A percentile compares a stretch with the other conserved stretches of the same genome.
Conservation (phyloP, 2,888 invertebrate genomes). For the Corythucha ciliata region DNA sequence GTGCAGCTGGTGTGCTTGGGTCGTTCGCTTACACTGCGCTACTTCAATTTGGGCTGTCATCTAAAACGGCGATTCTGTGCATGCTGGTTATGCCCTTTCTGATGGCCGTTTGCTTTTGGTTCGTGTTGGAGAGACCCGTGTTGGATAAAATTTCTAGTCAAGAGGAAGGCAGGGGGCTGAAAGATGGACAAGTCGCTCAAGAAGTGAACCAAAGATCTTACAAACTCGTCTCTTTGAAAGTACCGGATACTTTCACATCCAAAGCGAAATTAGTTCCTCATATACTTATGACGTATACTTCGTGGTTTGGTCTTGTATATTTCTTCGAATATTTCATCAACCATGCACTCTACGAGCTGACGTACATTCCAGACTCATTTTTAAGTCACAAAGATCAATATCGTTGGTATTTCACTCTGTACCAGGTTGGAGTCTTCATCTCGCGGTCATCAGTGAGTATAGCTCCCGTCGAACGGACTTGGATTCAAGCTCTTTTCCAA, state of each 20-base stretch:
- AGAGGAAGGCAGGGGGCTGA: constrained; percentile 13
- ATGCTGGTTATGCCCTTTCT: constrained; percentile 31
- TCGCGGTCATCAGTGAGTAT: constrained; percentile 72
- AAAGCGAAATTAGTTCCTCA: constrained; percentile 11
- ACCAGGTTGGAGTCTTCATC: constrained; percentile 74
- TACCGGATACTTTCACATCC: constrained; percentile 4
- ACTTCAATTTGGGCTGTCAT: constrained; percentile 29
- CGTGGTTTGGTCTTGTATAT: constrained; percentile 67
- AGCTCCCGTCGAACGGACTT: constrained; percentile 55
- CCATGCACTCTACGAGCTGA: constrained; percentile 70
- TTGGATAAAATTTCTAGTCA: constrained; percentile 6
- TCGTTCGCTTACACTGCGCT: constrained; percentile 54
- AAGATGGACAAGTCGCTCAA: constrained; percentile 6
- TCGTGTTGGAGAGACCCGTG: constrained; percentile 23
- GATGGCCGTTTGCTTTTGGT: constrained; percentile 29
- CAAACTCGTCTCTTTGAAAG: constrained; percentile 10
- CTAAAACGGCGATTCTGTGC: constrained; percentile 30
- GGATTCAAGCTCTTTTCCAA: constrained; percentile 57
- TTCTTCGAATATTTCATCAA: constrained; percentile 81
- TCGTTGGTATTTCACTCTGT: constrained; percentile 70
- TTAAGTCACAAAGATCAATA: constrained; percentile 57
- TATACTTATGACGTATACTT: constrained; percentile 49
- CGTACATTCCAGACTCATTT: constrained; percentile 53
- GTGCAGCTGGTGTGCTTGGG: constrained; percentile 71
- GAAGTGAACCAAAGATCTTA: constrained; percentile 4